phyloP scores from a whole-genome alignment of 2,888 invertebrate genomes.

The Danaus chrysippus region DNA sequence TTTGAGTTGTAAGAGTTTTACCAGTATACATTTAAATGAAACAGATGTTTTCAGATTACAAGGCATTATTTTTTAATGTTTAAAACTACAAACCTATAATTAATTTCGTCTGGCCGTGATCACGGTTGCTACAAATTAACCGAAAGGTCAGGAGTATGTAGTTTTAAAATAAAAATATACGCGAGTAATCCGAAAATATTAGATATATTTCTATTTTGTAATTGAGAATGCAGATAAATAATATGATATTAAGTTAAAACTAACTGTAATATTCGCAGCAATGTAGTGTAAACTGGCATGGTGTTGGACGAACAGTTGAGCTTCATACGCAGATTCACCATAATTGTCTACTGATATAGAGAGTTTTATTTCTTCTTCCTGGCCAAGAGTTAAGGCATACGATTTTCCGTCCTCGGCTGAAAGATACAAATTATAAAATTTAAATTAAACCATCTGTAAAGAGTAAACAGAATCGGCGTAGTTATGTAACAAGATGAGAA shows the following conservation, averaged over 20 bases:
- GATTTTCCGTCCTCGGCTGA: constrained; percentile 61
- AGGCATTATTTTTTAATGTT: too few species aligned
- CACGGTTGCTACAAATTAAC: too few species aligned
- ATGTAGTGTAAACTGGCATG: constrained; percentile 89
- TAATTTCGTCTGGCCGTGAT: too few species aligned
- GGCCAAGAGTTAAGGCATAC: constrained; percentile 82
- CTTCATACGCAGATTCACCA: constrained; percentile 94
- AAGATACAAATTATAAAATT: constrained; percentile 18
- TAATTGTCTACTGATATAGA: constrained; percentile 86
- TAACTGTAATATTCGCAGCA: constrained; percentile 83
- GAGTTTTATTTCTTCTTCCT: constrained; percentile 87
- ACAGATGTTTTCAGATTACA: too few species aligned
- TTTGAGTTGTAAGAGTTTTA: too few species aligned
- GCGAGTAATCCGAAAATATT: too few species aligned
- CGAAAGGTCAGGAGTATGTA: too few species aligned
- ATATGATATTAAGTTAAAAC: constrained; percentile 35
- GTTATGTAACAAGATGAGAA: too few species aligned
- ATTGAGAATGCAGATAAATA: not conserved
- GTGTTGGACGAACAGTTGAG: constrained; percentile 89
- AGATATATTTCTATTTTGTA: not conserved
- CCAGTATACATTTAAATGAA: too few species aligned
- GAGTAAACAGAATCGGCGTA: too few species aligned
- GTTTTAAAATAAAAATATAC: too few species aligned
- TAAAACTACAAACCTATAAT: too few species aligned
- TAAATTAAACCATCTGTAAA: not conserved